These are phyloP conservation scores for Sebastes glaucus DNA, from an alignment of 2,797 vertebrate species.

Conservation along the genomic window DNA sequence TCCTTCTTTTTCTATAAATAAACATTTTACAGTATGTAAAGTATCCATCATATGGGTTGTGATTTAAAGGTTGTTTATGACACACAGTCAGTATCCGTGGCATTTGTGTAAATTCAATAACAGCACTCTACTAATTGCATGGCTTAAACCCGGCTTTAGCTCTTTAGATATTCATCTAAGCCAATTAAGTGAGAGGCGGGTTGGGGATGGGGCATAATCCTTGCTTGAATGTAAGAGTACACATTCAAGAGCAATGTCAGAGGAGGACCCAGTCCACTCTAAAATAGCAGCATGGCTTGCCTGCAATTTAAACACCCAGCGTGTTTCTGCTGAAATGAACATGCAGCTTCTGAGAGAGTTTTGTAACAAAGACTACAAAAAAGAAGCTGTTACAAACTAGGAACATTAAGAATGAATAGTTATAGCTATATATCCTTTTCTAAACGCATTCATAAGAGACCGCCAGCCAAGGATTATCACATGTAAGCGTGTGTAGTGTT, in stretches of 20 bases:
- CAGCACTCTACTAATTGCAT: constrained; percentile 67
- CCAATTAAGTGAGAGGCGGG: constrained; percentile 70
- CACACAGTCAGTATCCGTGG: constrained; percentile 48
- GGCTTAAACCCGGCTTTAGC: constrained; percentile 73
- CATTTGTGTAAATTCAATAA: constrained; percentile 77
- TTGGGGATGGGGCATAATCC: constrained; percentile 61
- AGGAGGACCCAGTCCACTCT: constrained; percentile 23
- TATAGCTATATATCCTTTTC: background rate
- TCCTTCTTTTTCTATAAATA: constrained; percentile 70
- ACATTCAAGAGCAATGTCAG: constrained; percentile 55
- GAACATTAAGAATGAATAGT: constrained; percentile 4
- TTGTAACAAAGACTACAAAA: constrained; percentile 11
- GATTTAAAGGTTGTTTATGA: constrained; percentile 74
- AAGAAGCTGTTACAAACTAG: background rate
- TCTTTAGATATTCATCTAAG: constrained; percentile 80
- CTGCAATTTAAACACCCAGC: background rate
- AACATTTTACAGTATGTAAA: constrained; percentile 71
- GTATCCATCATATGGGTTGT: constrained; percentile 38
- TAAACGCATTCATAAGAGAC: background rate
- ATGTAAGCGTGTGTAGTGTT: background rate
- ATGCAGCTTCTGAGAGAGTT: background rate
- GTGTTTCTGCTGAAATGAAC: background rate
- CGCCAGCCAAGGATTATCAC: background rate
- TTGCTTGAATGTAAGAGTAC: constrained; percentile 62
- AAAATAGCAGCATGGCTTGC: constrained; percentile 21